These are phyloP conservation scores for Trissolcus brochymenae DNA, from an alignment of 2,888 invertebrate genomes.

Conservation along the genomic window DNA sequence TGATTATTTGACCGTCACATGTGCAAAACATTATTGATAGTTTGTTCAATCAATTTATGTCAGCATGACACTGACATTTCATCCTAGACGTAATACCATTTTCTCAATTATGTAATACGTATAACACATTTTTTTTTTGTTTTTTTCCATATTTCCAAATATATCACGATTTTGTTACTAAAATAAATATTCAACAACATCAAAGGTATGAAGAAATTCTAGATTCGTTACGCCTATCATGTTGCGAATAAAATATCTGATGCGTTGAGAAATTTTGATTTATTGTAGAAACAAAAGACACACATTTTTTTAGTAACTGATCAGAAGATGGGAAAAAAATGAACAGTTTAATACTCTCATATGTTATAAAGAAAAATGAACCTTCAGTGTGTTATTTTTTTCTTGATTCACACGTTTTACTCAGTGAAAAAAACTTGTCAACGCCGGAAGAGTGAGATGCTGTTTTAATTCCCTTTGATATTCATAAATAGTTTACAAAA, in stretches of 20 bases:
- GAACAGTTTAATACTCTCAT: background rate
- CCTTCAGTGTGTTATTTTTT: background rate
- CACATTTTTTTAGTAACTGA: background rate
- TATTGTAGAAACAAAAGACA: background rate
- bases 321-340: background rate
- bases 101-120: conserved; percentile 7
- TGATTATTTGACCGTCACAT: too few species aligned
- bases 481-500: conserved; percentile 14
- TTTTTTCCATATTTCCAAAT: conserved; percentile 16
- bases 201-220: conserved; percentile 25
- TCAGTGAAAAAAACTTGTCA: background rate
- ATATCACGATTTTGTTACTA: conserved; percentile 2
- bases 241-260: conserved; percentile 32
- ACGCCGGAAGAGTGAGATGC: conserved; percentile 13
- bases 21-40: too few species aligned
- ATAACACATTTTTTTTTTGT: background rate
- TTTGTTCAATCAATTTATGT: too few species aligned
- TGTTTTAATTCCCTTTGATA: conserved; percentile 4
- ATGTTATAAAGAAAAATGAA: background rate
- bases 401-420: background rate
- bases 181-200: conserved; percentile 5
- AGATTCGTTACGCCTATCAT: conserved; percentile 30
- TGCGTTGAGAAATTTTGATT: background rate
- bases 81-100: background rate
- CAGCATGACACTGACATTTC: conserved; percentile 12